A percentile compares a stretch with the other conserved stretches of the same genome.
These are phyloP conservation scores for Rhogogaster chlorosoma DNA, from an alignment of 2,888 invertebrate genomes.

Conservation along the genomic window DNA sequence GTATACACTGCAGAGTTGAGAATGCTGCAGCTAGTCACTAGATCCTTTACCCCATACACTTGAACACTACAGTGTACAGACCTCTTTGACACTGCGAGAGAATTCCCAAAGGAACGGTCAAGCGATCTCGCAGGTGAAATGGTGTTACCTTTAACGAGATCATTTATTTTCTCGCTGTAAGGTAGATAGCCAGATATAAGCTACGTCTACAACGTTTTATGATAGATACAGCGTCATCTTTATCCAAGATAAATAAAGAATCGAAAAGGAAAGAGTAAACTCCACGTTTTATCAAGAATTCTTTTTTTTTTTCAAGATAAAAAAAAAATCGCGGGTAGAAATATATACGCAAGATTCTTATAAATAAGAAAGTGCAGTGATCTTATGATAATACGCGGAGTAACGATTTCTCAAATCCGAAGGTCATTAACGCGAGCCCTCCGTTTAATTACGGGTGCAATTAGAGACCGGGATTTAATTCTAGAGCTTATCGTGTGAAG, in stretches of 20 bases:
- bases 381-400: neutral
- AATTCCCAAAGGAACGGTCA: constrained; percentile 29
- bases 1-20: constrained; percentile 3
- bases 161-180: constrained; percentile 15
- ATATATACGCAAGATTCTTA: too few species aligned
- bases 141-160: constrained; percentile 45
- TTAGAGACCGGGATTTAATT: constrained; percentile 29
- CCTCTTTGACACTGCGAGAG: neutral
- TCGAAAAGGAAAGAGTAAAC: neutral
- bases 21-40: constrained; percentile 2
- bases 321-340: neutral
- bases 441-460: constrained; percentile 24
- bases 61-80: neutral
- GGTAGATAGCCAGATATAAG: neutral
- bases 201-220: too few species aligned
- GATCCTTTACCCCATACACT: constrained; percentile 8
- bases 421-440: constrained; percentile 73
- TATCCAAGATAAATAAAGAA: neutral
- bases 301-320: neutral
- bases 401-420: constrained; percentile 56
- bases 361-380: constrained; percentile 18
- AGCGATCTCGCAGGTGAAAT: neutral
- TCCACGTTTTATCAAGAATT: neutral
- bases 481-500: constrained; percentile 40
- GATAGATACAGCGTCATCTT: neutral